Conservation (phyloP, 2,113 vertebrate species). For the Pseudopodoces humilis region DNA sequence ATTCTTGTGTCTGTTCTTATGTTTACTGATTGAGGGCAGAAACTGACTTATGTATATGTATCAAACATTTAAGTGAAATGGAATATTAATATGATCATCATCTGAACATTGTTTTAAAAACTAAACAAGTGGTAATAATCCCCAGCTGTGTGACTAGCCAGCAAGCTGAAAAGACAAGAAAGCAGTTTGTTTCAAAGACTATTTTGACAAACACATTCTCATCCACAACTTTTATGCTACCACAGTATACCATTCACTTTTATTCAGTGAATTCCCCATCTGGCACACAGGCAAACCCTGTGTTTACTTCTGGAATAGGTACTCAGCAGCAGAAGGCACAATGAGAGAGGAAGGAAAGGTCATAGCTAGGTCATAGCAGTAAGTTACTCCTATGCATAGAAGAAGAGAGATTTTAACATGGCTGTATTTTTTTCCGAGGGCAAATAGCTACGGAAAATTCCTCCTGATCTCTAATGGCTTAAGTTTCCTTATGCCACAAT, state of each 20-base stretch:
- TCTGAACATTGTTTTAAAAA: background rate
- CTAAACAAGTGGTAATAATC: background rate
- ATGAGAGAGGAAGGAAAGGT: background rate
- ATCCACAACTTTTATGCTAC: background rate
- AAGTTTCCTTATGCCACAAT: background rate
- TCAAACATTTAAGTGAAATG: background rate
- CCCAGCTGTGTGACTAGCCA: background rate
- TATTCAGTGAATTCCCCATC: background rate
- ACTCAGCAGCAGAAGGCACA: background rate
- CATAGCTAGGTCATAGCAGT: background rate
- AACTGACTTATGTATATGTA: background rate
- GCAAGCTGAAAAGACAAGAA: background rate
- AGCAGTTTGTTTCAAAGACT: background rate
- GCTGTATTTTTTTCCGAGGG: background rate
- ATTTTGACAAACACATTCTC: background rate
- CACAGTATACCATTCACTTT: accelerated
- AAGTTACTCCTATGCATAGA: background rate
- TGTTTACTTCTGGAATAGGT: background rate
- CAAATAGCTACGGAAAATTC: background rate
- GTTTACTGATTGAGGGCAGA: background rate
- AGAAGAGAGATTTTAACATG: background rate
- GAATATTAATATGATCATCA: background rate
- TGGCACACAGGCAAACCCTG: background rate
- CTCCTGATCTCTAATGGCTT: background rate
- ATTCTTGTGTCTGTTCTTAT: background rate